phyloP scores from a whole-genome alignment of 1,140 invertebrate genomes.

The Bicyclus anynana region DNA sequence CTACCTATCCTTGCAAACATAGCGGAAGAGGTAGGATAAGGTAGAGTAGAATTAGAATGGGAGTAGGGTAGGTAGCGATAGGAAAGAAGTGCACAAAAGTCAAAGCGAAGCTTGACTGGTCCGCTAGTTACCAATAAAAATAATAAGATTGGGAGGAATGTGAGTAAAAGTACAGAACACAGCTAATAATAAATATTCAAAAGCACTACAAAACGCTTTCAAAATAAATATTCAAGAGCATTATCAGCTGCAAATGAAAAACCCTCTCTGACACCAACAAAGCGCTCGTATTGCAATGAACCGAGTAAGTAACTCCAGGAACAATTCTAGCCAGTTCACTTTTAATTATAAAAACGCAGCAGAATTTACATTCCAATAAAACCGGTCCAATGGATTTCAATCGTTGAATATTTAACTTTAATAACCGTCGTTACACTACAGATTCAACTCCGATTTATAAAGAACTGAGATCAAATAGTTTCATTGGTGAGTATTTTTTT shows the following conservation, averaged over 20 bases:
- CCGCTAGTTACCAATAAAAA: too few relatives aligned
- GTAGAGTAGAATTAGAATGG: too few relatives aligned
- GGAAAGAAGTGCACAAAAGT: too few relatives aligned
- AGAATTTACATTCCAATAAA: conserved; percentile 11
- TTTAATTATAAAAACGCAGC: conserved; percentile 10
- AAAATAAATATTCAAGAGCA: not conserved
- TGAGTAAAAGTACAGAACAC: too few relatives aligned
- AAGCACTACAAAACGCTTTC: not conserved
- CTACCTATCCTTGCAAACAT: too few relatives aligned
- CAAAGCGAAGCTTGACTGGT: too few relatives aligned
- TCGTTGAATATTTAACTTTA: conserved; percentile 18
- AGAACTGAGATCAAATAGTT: conserved; percentile 11
- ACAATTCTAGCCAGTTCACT: not conserved
- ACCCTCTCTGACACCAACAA: not conserved
- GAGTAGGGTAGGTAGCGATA: too few relatives aligned
- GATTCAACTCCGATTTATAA: conserved; percentile 6
- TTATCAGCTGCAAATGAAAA: not conserved
- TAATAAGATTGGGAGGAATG: too few relatives aligned
- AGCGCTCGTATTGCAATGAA: not conserved
- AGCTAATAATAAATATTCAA: too few relatives aligned
- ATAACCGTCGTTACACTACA: conserved; percentile 8
- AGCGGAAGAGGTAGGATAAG: too few relatives aligned
- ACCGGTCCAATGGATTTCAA: conserved; percentile 13
- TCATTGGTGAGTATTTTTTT: not conserved
- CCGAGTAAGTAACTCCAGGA: not conserved